phyloP scores from a whole-genome alignment of 2,797 vertebrate genomes.

The Scarus forsteni region DNA sequence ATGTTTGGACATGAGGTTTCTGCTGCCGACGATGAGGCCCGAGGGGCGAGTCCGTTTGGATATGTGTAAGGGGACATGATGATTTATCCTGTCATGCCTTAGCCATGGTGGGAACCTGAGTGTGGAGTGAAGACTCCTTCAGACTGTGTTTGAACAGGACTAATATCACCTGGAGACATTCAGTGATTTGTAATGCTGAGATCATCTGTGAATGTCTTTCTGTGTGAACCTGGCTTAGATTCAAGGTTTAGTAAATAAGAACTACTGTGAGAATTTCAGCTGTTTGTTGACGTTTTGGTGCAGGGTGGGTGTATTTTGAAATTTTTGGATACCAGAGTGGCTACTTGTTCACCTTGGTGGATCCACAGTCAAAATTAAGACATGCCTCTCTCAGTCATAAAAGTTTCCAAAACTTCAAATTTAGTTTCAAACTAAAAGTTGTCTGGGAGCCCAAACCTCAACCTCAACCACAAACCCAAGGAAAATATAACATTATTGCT shows the following conservation, averaged over 20 bases:
- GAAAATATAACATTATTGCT: no score
- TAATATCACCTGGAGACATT: conserved; percentile 56
- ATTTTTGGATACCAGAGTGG: not conserved
- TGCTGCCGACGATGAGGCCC: conserved; percentile 48
- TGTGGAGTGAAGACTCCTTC: conserved; percentile 53
- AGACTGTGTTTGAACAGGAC: conserved; percentile 56
- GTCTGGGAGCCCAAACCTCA: no score
- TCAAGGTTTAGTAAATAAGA: conserved; percentile 16
- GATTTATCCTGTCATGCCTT: conserved; percentile 70
- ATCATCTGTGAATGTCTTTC: conserved; percentile 35
- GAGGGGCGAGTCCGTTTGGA: conserved; percentile 52
- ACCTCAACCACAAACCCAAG: no score
- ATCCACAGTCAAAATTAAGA: not conserved
- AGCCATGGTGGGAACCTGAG: conserved; percentile 56
- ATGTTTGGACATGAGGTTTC: conserved; percentile 16
- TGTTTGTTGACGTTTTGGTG: conserved; percentile 5
- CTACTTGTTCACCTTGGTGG: not conserved
- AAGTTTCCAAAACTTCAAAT: not conserved
- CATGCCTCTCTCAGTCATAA: not conserved
- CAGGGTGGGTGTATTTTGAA: not conserved
- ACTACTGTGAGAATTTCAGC: not conserved
- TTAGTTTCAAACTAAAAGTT: no score
- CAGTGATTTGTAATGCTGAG: conserved; percentile 41
- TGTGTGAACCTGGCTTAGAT: conserved; percentile 39
- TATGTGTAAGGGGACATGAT: conserved; percentile 41